Base-by-base conservation (phyloP, 2,797 vertebrate species). In the Cuculus canorus region DNA sequence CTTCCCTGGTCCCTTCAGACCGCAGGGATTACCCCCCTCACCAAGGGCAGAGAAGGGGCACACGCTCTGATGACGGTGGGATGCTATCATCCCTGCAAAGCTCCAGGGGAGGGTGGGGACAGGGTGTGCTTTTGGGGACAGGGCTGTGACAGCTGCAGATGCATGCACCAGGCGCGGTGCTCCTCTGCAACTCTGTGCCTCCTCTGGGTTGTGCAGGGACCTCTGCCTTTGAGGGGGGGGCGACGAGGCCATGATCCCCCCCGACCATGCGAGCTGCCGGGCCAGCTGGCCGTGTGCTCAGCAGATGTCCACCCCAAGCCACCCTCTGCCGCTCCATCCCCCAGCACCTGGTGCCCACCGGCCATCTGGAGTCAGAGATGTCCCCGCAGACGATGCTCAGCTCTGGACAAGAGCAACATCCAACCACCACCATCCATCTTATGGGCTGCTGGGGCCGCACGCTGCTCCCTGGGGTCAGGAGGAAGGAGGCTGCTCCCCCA, bases 241-340 rank as follows among this genome's bases (percentile, higher is more conserved):
- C 32, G 90, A 10, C 3, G 0, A 45, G 59, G 41, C 80, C 2
- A 0, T 22, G 64, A 41, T 50, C 48, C 78, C 69, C 57, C 57
- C 32, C 2, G 16, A 1, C 0, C 33, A 0, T 1, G 59, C 17
- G 11, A 56, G 93, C 43, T 22, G 80, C 32, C 0, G 28, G 85
- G 64, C 93, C 96, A 96, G 95, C 93, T 96, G 96, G 88, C 88
- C 10, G 0, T 0, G 0, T 16, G 41, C 6, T 1, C 57, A 5
- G 86, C 96, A 94, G 95, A 95, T 96, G 96, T 83, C 93, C 92
- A 77, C 50, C 86, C 86, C 7, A 1, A 37, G 66, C 81, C 86
- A 57, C 90, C 76, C 95, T 75, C 80, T 66, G 88, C 72, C 0
- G 1, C 33, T 7, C 48, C 2, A 8, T 28, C 47, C 93, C 70